Evolutionary conservation across 35 echinoderm and acorn worm genomes (phyloP), one percentile per base, ranked within the genome.

Genomic region (Eucidaris tribuloides): DNA sequence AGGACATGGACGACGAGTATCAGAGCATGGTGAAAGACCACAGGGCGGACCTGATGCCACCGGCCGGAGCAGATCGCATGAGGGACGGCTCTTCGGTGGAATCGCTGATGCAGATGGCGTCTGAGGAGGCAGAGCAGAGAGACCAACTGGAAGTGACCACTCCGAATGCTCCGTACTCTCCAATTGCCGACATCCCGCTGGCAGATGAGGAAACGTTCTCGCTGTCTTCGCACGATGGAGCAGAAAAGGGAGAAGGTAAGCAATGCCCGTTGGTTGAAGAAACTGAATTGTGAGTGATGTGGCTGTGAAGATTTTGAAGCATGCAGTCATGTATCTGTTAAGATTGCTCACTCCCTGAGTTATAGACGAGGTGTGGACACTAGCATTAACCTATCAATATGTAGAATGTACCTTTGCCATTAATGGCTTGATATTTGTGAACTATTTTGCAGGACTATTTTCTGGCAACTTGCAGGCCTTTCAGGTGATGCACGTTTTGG

Each of bases 1-100:
- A 94, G 14, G 92, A 94, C 28, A 94, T 94, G 52, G 50, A 58
- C 1, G 52, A 62, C 34, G 92, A 94, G 77, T 94, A 94, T 58
- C 28, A 71, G 29, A 77, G 39, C 46, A 79, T 88, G 55, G 68
- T 80, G 77, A 76, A 19, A 37, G 92, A 85, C 45, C 87, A 90
- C 63, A 59, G 60, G 2, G 71, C 62, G 23, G 42, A 46, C 18
- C 43, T 56, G 2, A 35, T 48, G 7, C n/a, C n/a, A n/a, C n/a
- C n/a, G n/a, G 48, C 42, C 19, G 27, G 54, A 3, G 22, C 78
- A 29, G 66, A 62, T 40, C 44, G 40, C 24, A 31, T 39, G 25
- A 57, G 63, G 40, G 40, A 56, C n/a, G 70, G 44, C 58, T 88
- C 85, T 0, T 88, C 85, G 2, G 66, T 65, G 33, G 85, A 88